Base-by-base conservation (phyloP, 2,888 invertebrate species). In the Cataglyphis altisquamis region DNA sequence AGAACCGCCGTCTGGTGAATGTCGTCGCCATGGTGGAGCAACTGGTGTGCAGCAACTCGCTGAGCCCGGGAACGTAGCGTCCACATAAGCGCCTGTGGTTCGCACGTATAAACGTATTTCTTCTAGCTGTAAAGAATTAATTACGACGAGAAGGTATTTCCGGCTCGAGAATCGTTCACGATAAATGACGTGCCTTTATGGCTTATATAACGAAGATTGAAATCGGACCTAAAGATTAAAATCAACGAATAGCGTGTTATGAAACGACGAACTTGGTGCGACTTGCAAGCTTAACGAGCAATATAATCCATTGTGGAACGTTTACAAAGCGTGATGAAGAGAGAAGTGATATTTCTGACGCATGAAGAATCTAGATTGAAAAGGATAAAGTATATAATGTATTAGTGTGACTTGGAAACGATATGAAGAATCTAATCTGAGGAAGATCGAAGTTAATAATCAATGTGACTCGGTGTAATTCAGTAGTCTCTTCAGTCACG, bases 31-130 rank as follows among this genome's bases (percentile, higher is more conserved):
- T 92, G 93, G 88, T 90, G 91, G 91, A 90, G 88, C 74, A 74
- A 78, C 87, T 93, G 75, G 86, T 92, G 86, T 93, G 93, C 85
- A 93, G 94, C 89, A 94, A 94, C 87, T 92, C 92, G 85, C 88
- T 94, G 86, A 94, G 93, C 85, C 94, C 93, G 84, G 90, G 92
- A 80, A 87, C 90, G 57, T 85, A 82, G 64, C 57, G 60, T 12
- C 48, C 29, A 12, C 52, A 8, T 18, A 8, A 77, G 52, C 68
- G 25, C 12, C 25, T 57, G 41, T 57, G 41, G 12, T 67, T 77
- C 15, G n/a, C 55, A 3, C 55, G 15, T 55, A 39, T 15, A 29
- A 25, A 67, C 67, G 45, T 62, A 63, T 63, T 75, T 52, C 36
- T 39, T 36, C 41, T 32, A 66, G 39, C 15, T 60, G 60, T 9